Evolutionary conservation across 2,113 vertebrate species (phyloP).

Genomic region (Barbus barbus): DNA sequence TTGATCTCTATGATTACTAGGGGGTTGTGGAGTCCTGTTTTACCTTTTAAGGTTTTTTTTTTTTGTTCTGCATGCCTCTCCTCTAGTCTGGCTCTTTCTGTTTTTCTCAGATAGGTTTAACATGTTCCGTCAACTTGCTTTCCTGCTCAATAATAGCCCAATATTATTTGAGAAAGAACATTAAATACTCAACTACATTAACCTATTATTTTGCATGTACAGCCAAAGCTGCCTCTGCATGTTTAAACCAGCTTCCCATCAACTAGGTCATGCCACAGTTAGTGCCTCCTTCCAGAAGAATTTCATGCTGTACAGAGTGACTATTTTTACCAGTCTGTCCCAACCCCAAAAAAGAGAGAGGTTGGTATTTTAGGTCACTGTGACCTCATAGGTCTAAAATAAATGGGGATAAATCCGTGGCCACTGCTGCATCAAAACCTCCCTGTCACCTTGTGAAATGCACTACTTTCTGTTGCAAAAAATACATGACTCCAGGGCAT

Average conservation of each 20-base stretch:
- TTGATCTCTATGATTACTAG: slow-evolving; percentile 10
- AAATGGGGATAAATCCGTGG: slow-evolving; percentile 21
- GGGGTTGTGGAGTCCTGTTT: background rate
- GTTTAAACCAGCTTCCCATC: slow-evolving; percentile 24
- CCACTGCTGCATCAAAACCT: slow-evolving; percentile 33
- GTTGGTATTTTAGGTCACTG: slow-evolving; percentile 40
- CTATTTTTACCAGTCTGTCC: slow-evolving; percentile 52
- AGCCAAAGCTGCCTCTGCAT: background rate
- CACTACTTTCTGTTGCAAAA: slow-evolving; percentile 22
- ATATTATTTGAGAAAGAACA: background rate
- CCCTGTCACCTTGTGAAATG: slow-evolving; percentile 36
- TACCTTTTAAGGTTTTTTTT: background rate
- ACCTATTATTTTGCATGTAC: background rate
- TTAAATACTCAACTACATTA: background rate
- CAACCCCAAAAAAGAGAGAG: slow-evolving; percentile 26
- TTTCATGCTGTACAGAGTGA: slow-evolving; percentile 21
- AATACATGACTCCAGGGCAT: slow-evolving; percentile 5
- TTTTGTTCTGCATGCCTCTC: background rate
- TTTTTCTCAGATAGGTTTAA: background rate
- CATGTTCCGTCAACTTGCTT: background rate
- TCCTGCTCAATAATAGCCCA: background rate
- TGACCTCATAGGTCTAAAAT: slow-evolving; percentile 41
- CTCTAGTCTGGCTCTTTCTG: background rate
- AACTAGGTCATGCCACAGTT: slow-evolving; percentile 45
- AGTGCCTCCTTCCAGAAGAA: slow-evolving; percentile 26